These are phyloP conservation scores for Papilio machaon DNA, from an alignment of 1,140 invertebrate species.

Conservation along the genomic window DNA sequence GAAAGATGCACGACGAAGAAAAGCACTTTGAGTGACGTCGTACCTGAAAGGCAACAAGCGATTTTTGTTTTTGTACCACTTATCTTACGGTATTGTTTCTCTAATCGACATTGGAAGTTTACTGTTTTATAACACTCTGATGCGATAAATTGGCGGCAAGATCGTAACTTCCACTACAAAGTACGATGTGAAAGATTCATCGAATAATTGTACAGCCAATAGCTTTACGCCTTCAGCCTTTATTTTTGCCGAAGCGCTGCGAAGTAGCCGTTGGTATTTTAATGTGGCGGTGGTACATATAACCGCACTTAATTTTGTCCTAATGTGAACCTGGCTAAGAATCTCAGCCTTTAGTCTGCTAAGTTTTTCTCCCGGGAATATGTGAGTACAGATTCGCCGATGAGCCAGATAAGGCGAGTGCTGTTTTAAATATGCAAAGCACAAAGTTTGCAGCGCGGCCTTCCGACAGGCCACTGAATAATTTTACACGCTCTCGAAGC, in stretches of 20 bases:
- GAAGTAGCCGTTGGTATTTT: constrained; percentile 75
- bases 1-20: constrained; percentile 26
- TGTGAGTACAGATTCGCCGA: constrained; percentile 72
- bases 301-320: constrained; percentile 80
- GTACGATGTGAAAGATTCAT: constrained; percentile 62
- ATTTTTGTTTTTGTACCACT: constrained; percentile 30
- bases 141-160: constrained; percentile 60
- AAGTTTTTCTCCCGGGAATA: constrained; percentile 71
- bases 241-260: constrained; percentile 61
- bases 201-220: constrained; percentile 73
- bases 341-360: constrained; percentile 63
- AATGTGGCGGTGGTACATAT: constrained; percentile 77
- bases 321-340: constrained; percentile 69
- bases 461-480: constrained; percentile 78
- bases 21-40: constrained; percentile 28
- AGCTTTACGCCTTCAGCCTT: constrained; percentile 56
- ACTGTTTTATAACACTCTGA: constrained; percentile 55
- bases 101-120: constrained; percentile 42
- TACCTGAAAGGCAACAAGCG: constrained; percentile 35
- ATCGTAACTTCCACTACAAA: constrained; percentile 61
- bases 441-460: constrained; percentile 73
- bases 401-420: constrained; percentile 76
- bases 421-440: constrained; percentile 80
- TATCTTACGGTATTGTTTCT: constrained; percentile 16
- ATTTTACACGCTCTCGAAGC: constrained; percentile 80